phyloP scores from a whole-genome alignment of 2,888 invertebrate genomes.

The Pollenia angustigena region DNA sequence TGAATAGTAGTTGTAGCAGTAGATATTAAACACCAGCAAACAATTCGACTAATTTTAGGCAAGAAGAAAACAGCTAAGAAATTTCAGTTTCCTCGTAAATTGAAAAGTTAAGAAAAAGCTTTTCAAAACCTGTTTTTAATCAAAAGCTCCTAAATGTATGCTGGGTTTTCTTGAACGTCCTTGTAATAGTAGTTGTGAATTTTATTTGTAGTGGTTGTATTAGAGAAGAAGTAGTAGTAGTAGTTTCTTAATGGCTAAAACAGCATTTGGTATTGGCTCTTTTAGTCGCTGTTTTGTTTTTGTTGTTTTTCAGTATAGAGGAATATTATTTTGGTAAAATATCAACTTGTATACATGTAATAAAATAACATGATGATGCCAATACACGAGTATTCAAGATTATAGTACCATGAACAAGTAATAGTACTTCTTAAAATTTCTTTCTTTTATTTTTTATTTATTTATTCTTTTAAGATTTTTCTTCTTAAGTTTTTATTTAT shows the following conservation, averaged over 20 bases:
- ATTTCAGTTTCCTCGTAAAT: not conserved
- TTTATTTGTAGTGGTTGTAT: constrained; percentile 34
- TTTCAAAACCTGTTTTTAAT: not conserved
- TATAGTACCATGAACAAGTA: constrained; percentile 54
- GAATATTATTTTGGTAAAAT: constrained; percentile 49
- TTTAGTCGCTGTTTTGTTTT: not conserved
- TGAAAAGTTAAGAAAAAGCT: not conserved
- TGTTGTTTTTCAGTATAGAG: constrained; percentile 37
- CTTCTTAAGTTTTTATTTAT: constrained; percentile 19
- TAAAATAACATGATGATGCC: constrained; percentile 67
- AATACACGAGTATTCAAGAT: constrained; percentile 68
- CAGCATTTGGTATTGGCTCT: constrained; percentile 42
- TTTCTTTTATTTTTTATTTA: constrained; percentile 42
- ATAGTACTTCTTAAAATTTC: constrained; percentile 45
- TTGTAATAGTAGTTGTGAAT: constrained; percentile 22
- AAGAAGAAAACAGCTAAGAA: not conserved
- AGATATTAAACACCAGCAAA: constrained; percentile 49
- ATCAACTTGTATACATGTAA: constrained; percentile 46
- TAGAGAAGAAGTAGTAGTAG: constrained; percentile 42
- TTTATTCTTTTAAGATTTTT: constrained; percentile 55
- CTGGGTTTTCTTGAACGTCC: constrained; percentile 11
- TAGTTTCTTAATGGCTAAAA: constrained; percentile 59
- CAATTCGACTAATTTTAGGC: not conserved
- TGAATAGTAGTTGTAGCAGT: constrained; percentile 37
- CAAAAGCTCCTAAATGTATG: constrained; percentile 2